A percentile compares a stretch with the other conserved stretches of the same genome.
Evolutionary conservation across 2,113 vertebrate species (phyloP).

Genomic region (Rhombomys opimus): DNA sequence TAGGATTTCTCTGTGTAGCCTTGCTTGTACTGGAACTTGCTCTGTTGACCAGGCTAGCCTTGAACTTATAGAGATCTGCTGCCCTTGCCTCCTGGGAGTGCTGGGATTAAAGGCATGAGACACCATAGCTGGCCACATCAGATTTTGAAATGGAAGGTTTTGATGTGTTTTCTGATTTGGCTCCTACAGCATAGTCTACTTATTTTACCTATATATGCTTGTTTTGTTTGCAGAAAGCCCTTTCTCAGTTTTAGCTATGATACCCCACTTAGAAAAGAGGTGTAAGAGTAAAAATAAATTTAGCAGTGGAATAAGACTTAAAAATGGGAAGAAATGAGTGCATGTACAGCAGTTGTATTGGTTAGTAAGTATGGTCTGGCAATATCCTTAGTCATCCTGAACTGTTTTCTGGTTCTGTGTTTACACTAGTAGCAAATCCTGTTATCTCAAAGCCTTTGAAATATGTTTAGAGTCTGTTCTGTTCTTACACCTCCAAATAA

Average conservation of each 20-base stretch:
- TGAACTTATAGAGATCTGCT: too few relatives aligned
- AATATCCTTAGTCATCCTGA: background rate
- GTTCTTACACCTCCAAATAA: background rate
- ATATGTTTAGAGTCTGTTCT: background rate
- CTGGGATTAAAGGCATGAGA: too few relatives aligned
- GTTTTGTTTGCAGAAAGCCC: background rate
- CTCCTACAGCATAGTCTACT: background rate
- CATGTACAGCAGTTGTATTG: background rate
- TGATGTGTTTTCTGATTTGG: background rate
- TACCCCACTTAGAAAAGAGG: background rate
- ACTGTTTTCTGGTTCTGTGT: background rate
- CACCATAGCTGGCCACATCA: background rate
- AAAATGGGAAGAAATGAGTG: background rate
- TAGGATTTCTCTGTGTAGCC: too few relatives aligned
- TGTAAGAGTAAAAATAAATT: background rate
- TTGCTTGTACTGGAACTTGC: too few relatives aligned
- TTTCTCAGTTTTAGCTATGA: slow-evolving; percentile 1
- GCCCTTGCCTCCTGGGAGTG: too few relatives aligned
- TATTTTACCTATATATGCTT: background rate
- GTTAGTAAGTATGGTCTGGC: background rate
- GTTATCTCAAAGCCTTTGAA: background rate
- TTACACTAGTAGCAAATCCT: background rate
- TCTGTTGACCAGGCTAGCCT: too few relatives aligned
- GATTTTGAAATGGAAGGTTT: background rate
- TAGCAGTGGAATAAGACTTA: background rate